Percentiles rank a stretch among this genome's conserved stretches.
Evolutionary conservation across 1,140 invertebrate species (phyloP).

Genomic region (Metaphire vulgaris): DNA sequence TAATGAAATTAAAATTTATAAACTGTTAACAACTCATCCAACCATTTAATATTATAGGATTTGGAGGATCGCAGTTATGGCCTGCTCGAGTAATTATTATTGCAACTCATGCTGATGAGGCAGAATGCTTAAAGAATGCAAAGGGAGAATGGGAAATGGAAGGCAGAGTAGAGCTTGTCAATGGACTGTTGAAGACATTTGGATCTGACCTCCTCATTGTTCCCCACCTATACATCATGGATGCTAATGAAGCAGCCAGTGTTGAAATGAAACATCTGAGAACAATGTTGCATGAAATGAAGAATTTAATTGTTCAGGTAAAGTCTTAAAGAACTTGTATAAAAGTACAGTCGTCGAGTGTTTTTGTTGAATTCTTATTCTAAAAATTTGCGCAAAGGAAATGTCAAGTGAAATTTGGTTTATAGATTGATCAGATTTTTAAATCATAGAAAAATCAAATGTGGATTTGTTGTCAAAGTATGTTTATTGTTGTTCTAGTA

Average conservation of each 20-base stretch:
- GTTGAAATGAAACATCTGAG: slow-evolving; percentile 59
- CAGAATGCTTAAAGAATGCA: slow-evolving; percentile 54
- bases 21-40: too few species aligned
- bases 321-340: too few species aligned
- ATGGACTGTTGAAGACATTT: slow-evolving; percentile 54
- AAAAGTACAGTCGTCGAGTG: too few species aligned
- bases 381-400: too few species aligned
- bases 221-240: slow-evolving; percentile 58
- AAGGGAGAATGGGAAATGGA: slow-evolving; percentile 58
- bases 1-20: too few species aligned
- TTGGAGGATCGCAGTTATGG: slow-evolving; percentile 56
- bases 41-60: too few species aligned
- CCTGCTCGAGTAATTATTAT: slow-evolving; percentile 58
- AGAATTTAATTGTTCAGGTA: slow-evolving; percentile 42
- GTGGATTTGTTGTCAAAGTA: too few species aligned
- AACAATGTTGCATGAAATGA: slow-evolving; percentile 53
- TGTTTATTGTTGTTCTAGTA: slow-evolving; percentile 40
- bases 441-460: too few species aligned
- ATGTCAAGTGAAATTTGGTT: too few species aligned
- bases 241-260: slow-evolving; percentile 59
- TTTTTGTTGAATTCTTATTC: too few species aligned
- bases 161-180: slow-evolving; percentile 57
- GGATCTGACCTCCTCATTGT: slow-evolving; percentile 57
- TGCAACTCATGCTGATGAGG: slow-evolving; percentile 63
- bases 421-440: too few species aligned